Evolutionary conservation across 1,140 invertebrate genomes (phyloP).

Genomic region (Lucilia sericata): DNA sequence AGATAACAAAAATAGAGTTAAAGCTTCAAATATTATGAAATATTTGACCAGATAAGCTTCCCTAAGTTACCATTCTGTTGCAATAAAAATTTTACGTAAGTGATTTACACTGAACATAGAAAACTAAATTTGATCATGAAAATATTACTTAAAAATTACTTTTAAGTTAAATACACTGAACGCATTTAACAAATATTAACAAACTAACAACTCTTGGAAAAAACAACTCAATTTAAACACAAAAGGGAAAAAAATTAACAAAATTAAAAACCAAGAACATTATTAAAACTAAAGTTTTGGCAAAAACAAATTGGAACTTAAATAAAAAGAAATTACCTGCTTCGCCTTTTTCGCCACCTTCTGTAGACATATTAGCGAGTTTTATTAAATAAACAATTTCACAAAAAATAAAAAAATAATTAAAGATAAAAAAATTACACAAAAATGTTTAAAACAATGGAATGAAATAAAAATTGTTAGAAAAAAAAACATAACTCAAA

Average conservation of each 20-base stretch:
- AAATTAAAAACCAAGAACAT: conserved; percentile 18
- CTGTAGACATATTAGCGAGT: conserved; percentile 43
- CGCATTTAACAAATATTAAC: too few species aligned
- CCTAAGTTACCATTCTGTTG: too few species aligned
- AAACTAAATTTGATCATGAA: too few species aligned
- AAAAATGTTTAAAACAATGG: conserved; percentile 16
- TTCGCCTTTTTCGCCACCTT: conserved; percentile 51
- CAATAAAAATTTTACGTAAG: too few species aligned
- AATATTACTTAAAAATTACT: too few species aligned
- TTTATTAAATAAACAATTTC: conserved; percentile 35
- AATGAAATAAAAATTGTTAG: conserved; percentile 26
- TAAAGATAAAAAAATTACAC: conserved; percentile 40
- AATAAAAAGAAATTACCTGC: conserved; percentile 49
- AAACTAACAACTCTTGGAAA: neutral
- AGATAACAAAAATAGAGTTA: too few species aligned
- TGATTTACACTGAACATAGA: too few species aligned
- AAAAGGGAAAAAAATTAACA: neutral
- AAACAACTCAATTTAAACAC: neutral
- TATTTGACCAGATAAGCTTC: too few species aligned
- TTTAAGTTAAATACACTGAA: too few species aligned
- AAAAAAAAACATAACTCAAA: conserved; percentile 43
- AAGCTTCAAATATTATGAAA: too few species aligned
- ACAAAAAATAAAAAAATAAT: conserved; percentile 38
- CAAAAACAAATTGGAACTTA: conserved; percentile 1
- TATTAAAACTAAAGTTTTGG: neutral